phyloP scores from a whole-genome alignment of 2,888 invertebrate genomes.

The Latrodectus elegans region DNA sequence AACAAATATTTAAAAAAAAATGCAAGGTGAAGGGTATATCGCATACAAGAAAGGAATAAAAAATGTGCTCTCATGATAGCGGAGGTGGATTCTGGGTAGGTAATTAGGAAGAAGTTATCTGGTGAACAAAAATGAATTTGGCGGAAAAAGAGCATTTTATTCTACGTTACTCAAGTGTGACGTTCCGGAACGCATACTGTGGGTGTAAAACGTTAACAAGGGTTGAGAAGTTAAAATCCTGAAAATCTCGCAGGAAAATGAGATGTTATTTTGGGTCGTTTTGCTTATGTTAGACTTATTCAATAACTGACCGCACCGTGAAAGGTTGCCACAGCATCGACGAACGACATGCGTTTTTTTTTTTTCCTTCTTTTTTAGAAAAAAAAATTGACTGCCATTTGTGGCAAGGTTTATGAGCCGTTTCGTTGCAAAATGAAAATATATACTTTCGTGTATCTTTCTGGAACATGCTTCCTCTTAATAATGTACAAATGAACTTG shows the following conservation, averaged over 20 bases:
- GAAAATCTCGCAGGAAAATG: constrained; percentile 45
- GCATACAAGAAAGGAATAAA: not conserved
- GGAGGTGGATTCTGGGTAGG: constrained; percentile 53
- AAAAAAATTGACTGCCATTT: not conserved
- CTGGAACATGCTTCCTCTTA: no score
- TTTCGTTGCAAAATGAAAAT: not conserved
- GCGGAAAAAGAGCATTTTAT: constrained; percentile 62
- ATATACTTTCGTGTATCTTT: no score
- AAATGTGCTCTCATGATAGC: not conserved
- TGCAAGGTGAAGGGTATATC: not conserved
- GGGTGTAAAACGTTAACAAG: constrained; percentile 61
- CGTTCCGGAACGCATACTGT: constrained; percentile 45
- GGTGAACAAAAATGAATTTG: constrained; percentile 47
- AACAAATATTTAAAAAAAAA: not conserved
- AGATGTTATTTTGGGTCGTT: constrained; percentile 16
- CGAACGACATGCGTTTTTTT: not conserved
- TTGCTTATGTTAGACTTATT: constrained; percentile 3
- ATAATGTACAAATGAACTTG: no score
- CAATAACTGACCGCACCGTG: constrained; percentile 3
- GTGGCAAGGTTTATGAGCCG: not conserved
- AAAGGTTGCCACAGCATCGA: not conserved
- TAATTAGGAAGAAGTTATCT: constrained; percentile 57
- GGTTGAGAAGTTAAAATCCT: constrained; percentile 47
- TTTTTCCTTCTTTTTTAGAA: not conserved
- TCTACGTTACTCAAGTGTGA: constrained; percentile 47